Base-by-base conservation (phyloP, 2,113 vertebrate species). In the Cisticola juncidis region DNA sequence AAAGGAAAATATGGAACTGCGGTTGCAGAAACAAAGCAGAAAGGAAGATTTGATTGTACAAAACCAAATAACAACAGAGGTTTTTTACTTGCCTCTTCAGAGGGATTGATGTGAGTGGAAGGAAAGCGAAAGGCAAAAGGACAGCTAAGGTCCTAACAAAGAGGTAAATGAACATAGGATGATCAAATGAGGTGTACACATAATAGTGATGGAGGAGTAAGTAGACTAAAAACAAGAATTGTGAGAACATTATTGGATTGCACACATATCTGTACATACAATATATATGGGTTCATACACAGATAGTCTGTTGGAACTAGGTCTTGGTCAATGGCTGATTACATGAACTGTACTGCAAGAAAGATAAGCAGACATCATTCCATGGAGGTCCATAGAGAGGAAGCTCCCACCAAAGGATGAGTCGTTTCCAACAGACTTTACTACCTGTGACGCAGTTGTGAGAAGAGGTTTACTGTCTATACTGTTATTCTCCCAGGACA, bases 361-460 rank as follows among this genome's bases (percentile, higher is more conserved):
- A 38, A 72, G 71, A 57, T 14, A 62, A 11, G 19, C 42, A 90
- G 62, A 45, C 47, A 47, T 3, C 33, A 19, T 35, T 69, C 51
- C 11, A 18, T 6, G 22, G n/a, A 53, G 31, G 15, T 42, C n/a
- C 62, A 72, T 2, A 17, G 2, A 80, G 35, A 82, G 11, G 33
- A 72, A 78, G 29, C 35, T 57, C 28, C 33, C 22, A 35, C 10
- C 47, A 38, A 62, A 77, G n/a, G 20, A 33, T 8, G 25, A 77
- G 36, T 24, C 0, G 1, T 58, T 88, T 73, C 47, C 73, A 90
- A 64, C 11, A 61, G 25, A 48, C 16, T 82, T 91, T 35, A 29
- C 8, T 54, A 24, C 22, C 0, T 0, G 21, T 74, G 62, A 77
- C 0, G 0, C 33, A 64, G 35, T 25, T 65, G 16, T 38, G 64